Percentiles rank a stretch among this genome's conserved stretches.
Conservation (phyloP, 2,888 invertebrate genomes). For the Acrobasis repandana region DNA sequence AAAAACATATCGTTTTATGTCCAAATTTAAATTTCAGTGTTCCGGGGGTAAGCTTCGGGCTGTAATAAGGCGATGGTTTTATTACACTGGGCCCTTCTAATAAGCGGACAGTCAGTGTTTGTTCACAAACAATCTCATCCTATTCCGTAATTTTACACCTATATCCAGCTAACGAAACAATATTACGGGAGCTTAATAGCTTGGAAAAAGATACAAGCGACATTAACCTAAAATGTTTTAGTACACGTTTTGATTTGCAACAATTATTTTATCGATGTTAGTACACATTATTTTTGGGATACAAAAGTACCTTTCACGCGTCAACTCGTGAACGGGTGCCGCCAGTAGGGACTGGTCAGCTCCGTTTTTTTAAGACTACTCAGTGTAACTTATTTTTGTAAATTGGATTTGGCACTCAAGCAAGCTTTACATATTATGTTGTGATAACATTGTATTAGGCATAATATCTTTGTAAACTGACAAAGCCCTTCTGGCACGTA, state of each 20-base stretch:
- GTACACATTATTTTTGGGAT: no score
- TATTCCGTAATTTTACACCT: conserved; percentile 71
- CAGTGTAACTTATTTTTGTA: no score
- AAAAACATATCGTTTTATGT: conserved; percentile 73
- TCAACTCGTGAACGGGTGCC: no score
- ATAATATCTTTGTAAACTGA: no score
- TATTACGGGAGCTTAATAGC: conserved; percentile 53
- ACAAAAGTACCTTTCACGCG: no score
- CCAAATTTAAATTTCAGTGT: conserved; percentile 70
- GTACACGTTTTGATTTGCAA: not conserved
- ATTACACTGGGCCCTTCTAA: conserved; percentile 72
- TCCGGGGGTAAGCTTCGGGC: conserved; percentile 49
- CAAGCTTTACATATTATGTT: no score
- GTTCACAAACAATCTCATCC: conserved; percentile 73
- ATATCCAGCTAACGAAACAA: conserved; percentile 57
- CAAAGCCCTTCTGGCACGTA: no score
- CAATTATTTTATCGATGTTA: no score
- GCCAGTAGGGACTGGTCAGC: no score
- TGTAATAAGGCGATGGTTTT: conserved; percentile 77
- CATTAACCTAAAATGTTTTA: not conserved
- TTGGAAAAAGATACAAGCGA: conserved; percentile 38
- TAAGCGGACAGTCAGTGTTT: conserved; percentile 75
- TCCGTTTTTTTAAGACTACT: no score
- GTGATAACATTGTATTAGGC: no score
- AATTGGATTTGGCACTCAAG: no score